phyloP scores from a whole-genome alignment of 2,113 vertebrate genomes.

The Cyanoderma ruficeps region DNA sequence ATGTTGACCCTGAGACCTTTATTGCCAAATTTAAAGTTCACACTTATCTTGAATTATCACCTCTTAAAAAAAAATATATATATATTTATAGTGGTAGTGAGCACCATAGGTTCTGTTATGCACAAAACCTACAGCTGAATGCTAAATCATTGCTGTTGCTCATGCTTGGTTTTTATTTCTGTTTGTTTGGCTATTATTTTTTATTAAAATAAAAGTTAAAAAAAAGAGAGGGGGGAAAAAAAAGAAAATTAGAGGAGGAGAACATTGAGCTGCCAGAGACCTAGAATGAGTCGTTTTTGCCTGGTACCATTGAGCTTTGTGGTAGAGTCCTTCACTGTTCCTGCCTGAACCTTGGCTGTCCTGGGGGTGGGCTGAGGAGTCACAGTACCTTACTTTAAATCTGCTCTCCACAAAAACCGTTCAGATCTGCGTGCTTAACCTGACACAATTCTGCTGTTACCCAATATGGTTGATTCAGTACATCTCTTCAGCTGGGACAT shows the following conservation, averaged over 20 bases:
- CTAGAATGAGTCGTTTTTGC: not conserved
- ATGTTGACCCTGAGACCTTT: conserved; percentile 14
- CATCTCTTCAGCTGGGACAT: not conserved
- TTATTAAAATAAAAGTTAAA: not conserved
- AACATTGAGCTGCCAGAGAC: not conserved
- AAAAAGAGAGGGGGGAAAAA: rapidly evolving
- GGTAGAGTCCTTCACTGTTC: not conserved
- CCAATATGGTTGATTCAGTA: not conserved
- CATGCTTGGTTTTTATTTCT: not conserved
- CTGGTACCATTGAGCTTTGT: not conserved
- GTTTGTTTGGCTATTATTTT: not conserved
- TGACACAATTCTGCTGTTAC: not conserved
- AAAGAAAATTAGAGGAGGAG: not conserved
- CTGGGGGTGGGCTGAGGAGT: not conserved
- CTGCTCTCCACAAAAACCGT: not conserved
- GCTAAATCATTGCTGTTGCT: not conserved
- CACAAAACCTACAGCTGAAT: not conserved
- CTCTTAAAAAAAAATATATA: not conserved
- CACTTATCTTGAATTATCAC: conserved; percentile 46
- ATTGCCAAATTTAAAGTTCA: conserved; percentile 35
- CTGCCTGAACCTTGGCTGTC: not conserved
- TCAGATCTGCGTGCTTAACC: not conserved
- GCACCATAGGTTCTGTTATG: not conserved
- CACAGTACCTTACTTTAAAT: not conserved
- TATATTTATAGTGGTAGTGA: not conserved